Base-by-base conservation (phyloP, 2,113 vertebrate genomes). In the Cyphomyrus discorhynchus region DNA sequence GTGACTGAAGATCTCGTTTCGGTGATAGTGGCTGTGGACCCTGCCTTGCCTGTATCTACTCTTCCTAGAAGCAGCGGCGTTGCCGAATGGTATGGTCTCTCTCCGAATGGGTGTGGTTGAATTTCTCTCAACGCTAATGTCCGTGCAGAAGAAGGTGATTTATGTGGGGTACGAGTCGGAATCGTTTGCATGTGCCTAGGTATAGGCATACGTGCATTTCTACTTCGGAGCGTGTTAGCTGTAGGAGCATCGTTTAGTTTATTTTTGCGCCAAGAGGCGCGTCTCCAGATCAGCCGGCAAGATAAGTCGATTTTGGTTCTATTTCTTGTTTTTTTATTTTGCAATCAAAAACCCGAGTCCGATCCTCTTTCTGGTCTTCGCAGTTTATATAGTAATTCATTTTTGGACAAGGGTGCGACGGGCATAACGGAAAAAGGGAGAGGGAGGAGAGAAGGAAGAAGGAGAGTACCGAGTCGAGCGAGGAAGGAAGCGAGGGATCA, bases 281-380 rank as follows among this genome's bases (percentile, higher is more conserved):
- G 46, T 84, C 53, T 58, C 46, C 89, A 84, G 89, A 83, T 47
- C 77, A 80, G 27, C 87, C 77, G 87, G n/a, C 74, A 90, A 86
- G 80, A 90, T 90, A 86, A 89, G 90, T 90, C 56, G 90, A 9
- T 89, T 90, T 88, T 89, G 90, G 90, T 89, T 90, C 46, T 89
- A 89, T 86, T 86, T 86, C 15, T 45, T 90, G 77, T 89, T 90
- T 42, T 86, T 90, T 45, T 90, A 89, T 89, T 90, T 90, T 58
- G 50, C 82, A 39, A 53, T 56, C 9, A 89, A 77, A 56, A 85
- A 53, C 46, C 90, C 90, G 7, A 86, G 88, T 62, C 56, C 82
- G 35, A 42, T 50, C 24, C 46, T 90, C 24, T 89, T 90, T 83
- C 62, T 90, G 27, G 89, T 88, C 35, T 86, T 89, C 45, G 62